These are phyloP conservation scores for Phaedon cochleariae DNA, from an alignment of 2,888 invertebrate species.

Conservation along the genomic window DNA sequence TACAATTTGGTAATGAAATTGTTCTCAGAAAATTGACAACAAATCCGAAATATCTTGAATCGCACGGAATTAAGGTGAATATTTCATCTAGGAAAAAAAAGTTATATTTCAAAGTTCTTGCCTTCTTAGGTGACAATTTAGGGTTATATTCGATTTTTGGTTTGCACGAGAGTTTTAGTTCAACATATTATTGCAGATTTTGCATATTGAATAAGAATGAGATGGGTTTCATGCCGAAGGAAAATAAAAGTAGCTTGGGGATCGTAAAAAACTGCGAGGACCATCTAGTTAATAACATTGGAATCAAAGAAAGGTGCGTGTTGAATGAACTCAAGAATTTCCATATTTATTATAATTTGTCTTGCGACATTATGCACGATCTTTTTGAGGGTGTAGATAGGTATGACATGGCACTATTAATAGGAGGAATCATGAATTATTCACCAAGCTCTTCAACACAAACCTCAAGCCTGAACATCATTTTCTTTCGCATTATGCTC, in stretches of 20 bases:
- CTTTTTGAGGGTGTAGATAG: conserved; percentile 46
- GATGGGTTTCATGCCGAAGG: conserved; percentile 3
- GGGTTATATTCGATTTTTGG: conserved; percentile 43
- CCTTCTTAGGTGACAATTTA: conserved; percentile 41
- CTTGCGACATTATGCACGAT: conserved; percentile 54
- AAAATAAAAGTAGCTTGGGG: conserved; percentile 11
- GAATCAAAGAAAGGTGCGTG: conserved; percentile 45
- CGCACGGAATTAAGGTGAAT: conserved; percentile 19
- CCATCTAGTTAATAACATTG: conserved; percentile 17
- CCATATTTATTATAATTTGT: conserved; percentile 48
- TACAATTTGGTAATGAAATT: conserved; percentile 26
- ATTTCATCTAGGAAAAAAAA: conserved; percentile 17
- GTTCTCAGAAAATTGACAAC: conserved; percentile 22
- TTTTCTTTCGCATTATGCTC: conserved; percentile 11
- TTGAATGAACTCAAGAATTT: conserved; percentile 46
- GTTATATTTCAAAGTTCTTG: conserved; percentile 31
- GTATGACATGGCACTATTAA: conserved; percentile 49
- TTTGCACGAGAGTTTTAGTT: conserved; percentile 39
- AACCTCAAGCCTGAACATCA: conserved; percentile 13
- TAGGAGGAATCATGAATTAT: conserved; percentile 28
- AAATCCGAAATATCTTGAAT: conserved; percentile 20
- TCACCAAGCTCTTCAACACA: conserved; percentile 5
- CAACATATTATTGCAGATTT: conserved; percentile 38
- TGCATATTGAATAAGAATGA: conserved; percentile 24
- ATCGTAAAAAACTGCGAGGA: conserved; percentile 12